Percentiles rank a stretch among this genome's conserved stretches.
Evolutionary conservation across 2,888 invertebrate genomes (phyloP).

Genomic region (Netelia inedita): DNA sequence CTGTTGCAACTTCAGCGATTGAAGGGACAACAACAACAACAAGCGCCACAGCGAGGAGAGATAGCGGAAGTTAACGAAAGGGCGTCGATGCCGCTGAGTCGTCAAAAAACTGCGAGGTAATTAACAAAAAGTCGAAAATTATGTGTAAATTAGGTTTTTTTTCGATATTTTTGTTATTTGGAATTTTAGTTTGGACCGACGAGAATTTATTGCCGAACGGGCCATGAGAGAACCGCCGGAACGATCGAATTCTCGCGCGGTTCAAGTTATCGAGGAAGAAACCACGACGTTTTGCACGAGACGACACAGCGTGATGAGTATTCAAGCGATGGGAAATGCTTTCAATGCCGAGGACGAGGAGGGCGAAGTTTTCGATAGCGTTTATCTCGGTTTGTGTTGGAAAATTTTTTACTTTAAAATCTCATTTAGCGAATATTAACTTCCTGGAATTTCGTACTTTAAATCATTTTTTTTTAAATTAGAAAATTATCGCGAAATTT

Average conservation of each 20-base stretch:
- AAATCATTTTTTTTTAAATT: too few relatives aligned
- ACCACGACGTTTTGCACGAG: constrained; percentile 74
- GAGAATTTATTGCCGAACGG: constrained; percentile 72
- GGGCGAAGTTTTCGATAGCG: constrained; percentile 93
- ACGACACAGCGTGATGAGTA: constrained; percentile 79
- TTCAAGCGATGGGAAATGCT: constrained; percentile 83
- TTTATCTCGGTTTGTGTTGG: constrained; percentile 87
- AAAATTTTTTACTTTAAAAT: too few relatives aligned
- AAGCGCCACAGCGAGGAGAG: constrained; percentile 14
- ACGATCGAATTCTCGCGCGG: constrained; percentile 61
- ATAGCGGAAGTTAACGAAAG: constrained; percentile 50
- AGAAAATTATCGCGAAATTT: too few relatives aligned
- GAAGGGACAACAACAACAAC: constrained; percentile 60
- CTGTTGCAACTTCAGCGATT: constrained; percentile 81
- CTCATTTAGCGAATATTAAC: too few relatives aligned
- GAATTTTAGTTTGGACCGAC: constrained; percentile 75
- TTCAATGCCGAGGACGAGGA: constrained; percentile 91
- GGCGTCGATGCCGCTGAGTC: constrained; percentile 53
- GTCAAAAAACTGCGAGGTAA: constrained; percentile 76
- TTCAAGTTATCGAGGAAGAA: constrained; percentile 76
- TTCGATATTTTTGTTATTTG: background rate
- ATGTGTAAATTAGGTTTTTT: background rate
- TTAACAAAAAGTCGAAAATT: background rate
- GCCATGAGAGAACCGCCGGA: constrained; percentile 43
- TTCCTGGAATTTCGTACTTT: too few relatives aligned